These are phyloP conservation scores for Muricea muricata DNA, from an alignment of 92 coral and sea anemone genomes.

Conservation along the genomic window DNA sequence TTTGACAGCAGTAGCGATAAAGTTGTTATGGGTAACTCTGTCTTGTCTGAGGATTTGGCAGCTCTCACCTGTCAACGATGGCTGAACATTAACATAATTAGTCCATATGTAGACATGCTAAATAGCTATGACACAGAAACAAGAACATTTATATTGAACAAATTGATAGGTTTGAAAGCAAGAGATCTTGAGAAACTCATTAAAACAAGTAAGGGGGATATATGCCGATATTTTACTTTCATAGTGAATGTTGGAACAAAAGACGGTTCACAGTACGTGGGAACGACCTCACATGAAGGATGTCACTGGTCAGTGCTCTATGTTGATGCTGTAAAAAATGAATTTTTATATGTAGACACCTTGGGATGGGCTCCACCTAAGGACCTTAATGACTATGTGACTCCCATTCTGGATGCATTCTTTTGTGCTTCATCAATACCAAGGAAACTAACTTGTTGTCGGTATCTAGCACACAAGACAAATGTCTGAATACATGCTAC, in stretches of 20 bases:
- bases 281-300: conserved; percentile 46
- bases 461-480: conserved; percentile 56
- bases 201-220: neutral
- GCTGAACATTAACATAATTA: conserved; percentile 49
- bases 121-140: conserved; percentile 36
- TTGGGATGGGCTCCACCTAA: conserved; percentile 35
- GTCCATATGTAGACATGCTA: conserved; percentile 41
- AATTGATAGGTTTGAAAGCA: conserved; percentile 26
- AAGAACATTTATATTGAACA: conserved; percentile 49
- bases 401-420: conserved; percentile 42
- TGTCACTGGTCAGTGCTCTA: conserved; percentile 63
- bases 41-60: conserved; percentile 47
- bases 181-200: conserved; percentile 1
- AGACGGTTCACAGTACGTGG: conserved; percentile 40
- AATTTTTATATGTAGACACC: conserved; percentile 33
- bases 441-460: conserved; percentile 38
- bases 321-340: conserved; percentile 38
- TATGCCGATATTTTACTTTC: conserved; percentile 7
- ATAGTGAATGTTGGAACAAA: conserved; percentile 57
- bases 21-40: conserved; percentile 44
- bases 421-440: neutral
- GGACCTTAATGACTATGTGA: conserved; percentile 20
- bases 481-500: neutral
- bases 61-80: conserved; percentile 60
- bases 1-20: conserved; percentile 18